These are phyloP conservation scores for zebrafish (Danio rerio) DNA, from an alignment of 2,113 vertebrate species.

Conservation along the genomic window GRCz12tu NC_133176.1:43412501-43413000, in stretches of 20 bases:
- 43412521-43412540: too few relatives aligned
- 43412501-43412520: too few relatives aligned
- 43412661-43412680: neutral
- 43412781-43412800: neutral
- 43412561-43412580: neutral
- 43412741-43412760: neutral
- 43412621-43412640: neutral
- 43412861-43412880: neutral
- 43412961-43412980: too few relatives aligned
- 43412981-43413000: too few relatives aligned
- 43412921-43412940: too few relatives aligned
- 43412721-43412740: neutral
- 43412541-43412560: too few relatives aligned
- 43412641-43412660: neutral
- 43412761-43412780: neutral
- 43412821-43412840: slow-evolving; percentile 11
- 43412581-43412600: neutral
- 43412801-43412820: neutral
- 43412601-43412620: neutral
- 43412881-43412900: slow-evolving; percentile 17
- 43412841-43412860: neutral
- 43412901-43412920: too few relatives aligned
- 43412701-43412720: neutral
- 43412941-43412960: too few relatives aligned
- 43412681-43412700: neutral